Evolutionary conservation across 2,888 invertebrate species (phyloP), one percentile per base, ranked within the genome.

Genomic region (Sinodicranocentrus sp.): DNA sequence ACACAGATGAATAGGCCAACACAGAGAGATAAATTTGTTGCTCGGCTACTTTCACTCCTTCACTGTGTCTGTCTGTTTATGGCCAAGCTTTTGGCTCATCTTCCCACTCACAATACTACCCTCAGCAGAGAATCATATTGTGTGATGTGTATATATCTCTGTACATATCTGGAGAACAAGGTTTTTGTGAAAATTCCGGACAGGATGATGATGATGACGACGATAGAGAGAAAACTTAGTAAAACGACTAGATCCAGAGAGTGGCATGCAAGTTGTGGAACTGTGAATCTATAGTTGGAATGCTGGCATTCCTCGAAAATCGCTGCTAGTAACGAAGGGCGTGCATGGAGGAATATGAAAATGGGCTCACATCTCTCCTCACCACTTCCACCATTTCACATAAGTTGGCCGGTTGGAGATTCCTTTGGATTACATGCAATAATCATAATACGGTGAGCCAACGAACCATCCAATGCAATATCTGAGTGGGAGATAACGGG

Each of bases 1-100:
- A 82, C 82, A 59, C 73, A 82, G 82, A 82, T 75, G 82, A 82
- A 82, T 82, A 82, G 82, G 68, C 82, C 59, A 65, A 75, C 73
- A 52, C 67, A 82, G 72, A 73, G 72, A 82, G 82, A 75, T 73
- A 82, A 82, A 82, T 82, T 82, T 73, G 80, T 61, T 82, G 61
- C 73, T 82, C 26, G 63, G 72, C 59, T 65, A 72, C 82, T 75
- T 82, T 68, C 72, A 73, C 82, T 65, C 65, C 57, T 23, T 61
- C 80, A 52, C 70, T 65, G 65, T 67, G 39, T 65, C 39, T 43
- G 10, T 57, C 2, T 28, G 61, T 59, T 43, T 44, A 52, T 19
- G n/a, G n/a, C 52, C 52, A 17, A 13, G 63, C 57, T 43, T 54
- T 52, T 65, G 10, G 28, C 52, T 59, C 57, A 21, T 73, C 61